These are phyloP conservation scores for Melanargia galathea DNA, from an alignment of 2,888 invertebrate genomes.

Conservation along the genomic window DNA sequence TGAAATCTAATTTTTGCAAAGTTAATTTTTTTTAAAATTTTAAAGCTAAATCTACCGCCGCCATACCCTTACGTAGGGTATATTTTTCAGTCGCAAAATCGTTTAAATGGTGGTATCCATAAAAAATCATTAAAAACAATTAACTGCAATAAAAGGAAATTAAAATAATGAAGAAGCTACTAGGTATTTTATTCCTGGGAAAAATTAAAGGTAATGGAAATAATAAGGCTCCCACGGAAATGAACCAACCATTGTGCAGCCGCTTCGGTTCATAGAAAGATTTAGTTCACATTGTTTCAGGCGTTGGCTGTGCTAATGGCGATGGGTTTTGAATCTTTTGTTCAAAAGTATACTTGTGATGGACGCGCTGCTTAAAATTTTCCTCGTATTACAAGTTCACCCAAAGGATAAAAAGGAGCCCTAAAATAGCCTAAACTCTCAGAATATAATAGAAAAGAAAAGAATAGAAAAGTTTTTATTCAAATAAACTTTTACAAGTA, in stretches of 20 bases:
- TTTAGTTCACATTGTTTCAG: constrained; percentile 33
- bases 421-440: too few species aligned
- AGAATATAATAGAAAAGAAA: too few species aligned
- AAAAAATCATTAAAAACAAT: background rate
- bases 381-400: background rate
- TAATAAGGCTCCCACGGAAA: constrained; percentile 38
- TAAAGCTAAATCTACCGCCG: too few species aligned
- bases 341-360: constrained; percentile 1
- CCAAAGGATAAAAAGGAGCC: background rate
- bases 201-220: constrained; percentile 26
- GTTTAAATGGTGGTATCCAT: background rate
- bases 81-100: background rate
- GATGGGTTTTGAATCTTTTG: constrained; percentile 7
- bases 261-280: constrained; percentile 34
- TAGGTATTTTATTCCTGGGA: background rate
- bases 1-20: too few species aligned
- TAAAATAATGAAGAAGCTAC: constrained; percentile 8
- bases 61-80: background rate
- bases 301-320: background rate
- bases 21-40: too few species aligned
- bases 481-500: too few species aligned
- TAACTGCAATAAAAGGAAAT: background rate
- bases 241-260: constrained; percentile 41
- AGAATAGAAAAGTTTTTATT: too few species aligned
- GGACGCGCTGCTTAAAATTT: background rate